Evolutionary conservation across 2,113 vertebrate species (phyloP), one percentile per base, ranked within the genome.

Genomic region (Perca schrenkii): DNA sequence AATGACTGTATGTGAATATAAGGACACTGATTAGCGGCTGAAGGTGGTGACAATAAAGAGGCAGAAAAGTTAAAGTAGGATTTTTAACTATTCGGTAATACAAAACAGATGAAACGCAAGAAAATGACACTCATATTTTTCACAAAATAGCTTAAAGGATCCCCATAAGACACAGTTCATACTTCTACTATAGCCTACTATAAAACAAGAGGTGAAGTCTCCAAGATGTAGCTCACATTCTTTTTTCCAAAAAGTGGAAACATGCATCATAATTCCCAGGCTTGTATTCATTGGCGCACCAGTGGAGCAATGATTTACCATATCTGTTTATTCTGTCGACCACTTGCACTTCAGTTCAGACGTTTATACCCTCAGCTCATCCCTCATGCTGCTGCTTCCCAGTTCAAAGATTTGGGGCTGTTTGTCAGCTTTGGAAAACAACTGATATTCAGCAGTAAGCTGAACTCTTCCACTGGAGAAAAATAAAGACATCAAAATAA

Each of bases 381-480:
- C 64, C 46, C 56, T 58, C 22, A 28, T 46, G 62, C 80, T 43
- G 31, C 68, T 63, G 69, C 57, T 70, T 56, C 78, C 66, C 65
- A 74, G 36, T 82, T 83, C 66, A 63, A 67, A 85, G 79, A 71
- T 84, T 66, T 49, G 71, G 68, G 82, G 74, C 70, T 36, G 68
- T 79, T 88, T 84, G 77, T 87, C 72, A 80, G 77, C 77, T 85
- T 71, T 82, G 47, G 67, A 81, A 86, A 82, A 77, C 22, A 65
- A 65, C 74, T 50, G 68, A 83, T 87, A 43, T 72, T 79, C 50
- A 81, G 65, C 11, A 6, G 34, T 28, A 65, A 62, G 46, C 17
- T 78, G 31, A 58, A 21, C 22, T 66, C n/a, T 50, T 70, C 52
- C 0, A 0, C 36, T 71, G 64, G 22, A 63, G 54, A 61, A 68